These are phyloP conservation scores for Tridacna crocea DNA, from an alignment of 2,888 invertebrate genomes.

Conservation along the genomic window DNA sequence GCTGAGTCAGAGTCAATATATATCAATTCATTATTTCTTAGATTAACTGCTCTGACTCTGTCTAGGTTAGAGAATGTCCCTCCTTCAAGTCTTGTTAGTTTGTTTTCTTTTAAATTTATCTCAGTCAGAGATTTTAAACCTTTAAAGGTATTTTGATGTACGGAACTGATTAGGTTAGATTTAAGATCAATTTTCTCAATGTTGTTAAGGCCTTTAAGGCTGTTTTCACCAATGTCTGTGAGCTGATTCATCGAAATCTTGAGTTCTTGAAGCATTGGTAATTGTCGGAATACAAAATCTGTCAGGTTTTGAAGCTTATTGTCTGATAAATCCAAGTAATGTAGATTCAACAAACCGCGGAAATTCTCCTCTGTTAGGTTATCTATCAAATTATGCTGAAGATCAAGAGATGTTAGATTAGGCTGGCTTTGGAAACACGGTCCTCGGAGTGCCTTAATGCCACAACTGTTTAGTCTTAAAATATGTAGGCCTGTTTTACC, in stretches of 20 bases:
- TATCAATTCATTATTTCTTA: slow-evolving; percentile 57
- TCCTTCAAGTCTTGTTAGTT: slow-evolving; percentile 48
- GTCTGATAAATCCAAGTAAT: slow-evolving; percentile 56
- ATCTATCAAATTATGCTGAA: slow-evolving; percentile 53
- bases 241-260: slow-evolving; percentile 57
- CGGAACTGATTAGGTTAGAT: slow-evolving; percentile 52
- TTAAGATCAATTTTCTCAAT: slow-evolving; percentile 44
- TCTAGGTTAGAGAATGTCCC: slow-evolving; percentile 61
- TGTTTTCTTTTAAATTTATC: slow-evolving; percentile 54
- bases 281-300: slow-evolving; percentile 52
- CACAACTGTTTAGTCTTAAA: slow-evolving; percentile 55
- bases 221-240: slow-evolving; percentile 29
- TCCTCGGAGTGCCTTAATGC: slow-evolving; percentile 49
- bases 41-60: slow-evolving; percentile 56
- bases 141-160: slow-evolving; percentile 52
- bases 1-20: slow-evolving; percentile 53
- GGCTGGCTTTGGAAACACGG: slow-evolving; percentile 43
- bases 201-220: slow-evolving; percentile 55
- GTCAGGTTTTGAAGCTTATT: slow-evolving; percentile 52
- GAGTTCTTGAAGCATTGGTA: slow-evolving; percentile 54
- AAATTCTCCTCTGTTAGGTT: slow-evolving; percentile 48
- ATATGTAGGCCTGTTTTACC: slow-evolving; percentile 45
- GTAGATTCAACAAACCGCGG: slow-evolving; percentile 60
- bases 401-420: slow-evolving; percentile 52
- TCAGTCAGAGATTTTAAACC: slow-evolving; percentile 34